A percentile compares a stretch with the other conserved stretches of the same genome.
phyloP scores from a whole-genome alignment of 2,888 invertebrate genomes.

The Clunio marinus region DNA sequence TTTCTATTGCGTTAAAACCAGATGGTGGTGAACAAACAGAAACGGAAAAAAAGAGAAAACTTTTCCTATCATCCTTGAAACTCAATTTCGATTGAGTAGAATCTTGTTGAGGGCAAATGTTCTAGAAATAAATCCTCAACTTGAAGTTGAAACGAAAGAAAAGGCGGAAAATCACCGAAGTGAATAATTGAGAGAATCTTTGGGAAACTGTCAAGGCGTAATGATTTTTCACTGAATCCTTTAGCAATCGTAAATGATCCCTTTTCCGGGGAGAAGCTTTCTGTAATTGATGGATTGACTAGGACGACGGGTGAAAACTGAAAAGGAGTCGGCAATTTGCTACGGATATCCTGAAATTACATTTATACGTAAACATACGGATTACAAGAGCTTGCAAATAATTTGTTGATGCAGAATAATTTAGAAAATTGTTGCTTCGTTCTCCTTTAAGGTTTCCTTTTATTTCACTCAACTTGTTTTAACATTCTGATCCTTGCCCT shows the following conservation, averaged over 20 bases:
- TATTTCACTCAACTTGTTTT: too few relatives aligned
- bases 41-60: not conserved
- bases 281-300: not conserved
- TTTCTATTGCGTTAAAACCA: not conserved
- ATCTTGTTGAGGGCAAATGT: not conserved
- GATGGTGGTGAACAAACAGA: too few relatives aligned
- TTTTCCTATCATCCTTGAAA: not conserved
- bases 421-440: too few relatives aligned
- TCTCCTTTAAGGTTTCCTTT: too few relatives aligned
- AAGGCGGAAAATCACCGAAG: not conserved
- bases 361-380: too few relatives aligned
- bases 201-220: conserved; percentile 2
- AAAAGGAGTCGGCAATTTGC: not conserved
- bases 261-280: not conserved
- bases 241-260: not conserved
- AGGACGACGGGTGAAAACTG: too few relatives aligned
- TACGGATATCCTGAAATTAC: not conserved
- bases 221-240: not conserved
- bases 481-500: too few relatives aligned
- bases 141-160: not conserved
- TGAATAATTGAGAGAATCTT: conserved; percentile 10
- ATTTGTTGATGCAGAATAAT: too few relatives aligned
- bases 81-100: not conserved
- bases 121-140: not conserved
- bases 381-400: not conserved